Conservation (phyloP, 2,888 invertebrate species). For the Pteria penguin region DNA sequence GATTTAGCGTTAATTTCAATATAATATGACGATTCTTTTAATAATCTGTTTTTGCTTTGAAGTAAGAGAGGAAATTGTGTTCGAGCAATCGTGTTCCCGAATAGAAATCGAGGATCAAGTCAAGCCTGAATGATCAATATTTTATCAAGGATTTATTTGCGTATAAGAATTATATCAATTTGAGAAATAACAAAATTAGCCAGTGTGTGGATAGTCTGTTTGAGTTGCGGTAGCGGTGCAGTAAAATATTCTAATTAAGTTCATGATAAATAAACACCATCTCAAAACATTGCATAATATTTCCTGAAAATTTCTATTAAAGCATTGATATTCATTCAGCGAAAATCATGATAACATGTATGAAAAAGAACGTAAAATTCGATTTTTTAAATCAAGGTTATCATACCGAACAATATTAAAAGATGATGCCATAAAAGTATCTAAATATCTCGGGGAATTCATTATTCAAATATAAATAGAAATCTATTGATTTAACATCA, state of each 20-base stretch:
- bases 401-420: too few species aligned
- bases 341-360: too few species aligned
- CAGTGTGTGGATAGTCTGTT: background rate
- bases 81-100: conserved; percentile 9
- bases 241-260: background rate
- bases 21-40: conserved; percentile 8
- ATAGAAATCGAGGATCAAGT: background rate
- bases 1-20: conserved; percentile 17
- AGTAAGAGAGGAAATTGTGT: conserved; percentile 7
- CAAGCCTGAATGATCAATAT: conserved; percentile 2
- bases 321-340: background rate
- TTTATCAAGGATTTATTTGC: background rate
- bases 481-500: too few species aligned
- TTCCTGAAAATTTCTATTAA: background rate
- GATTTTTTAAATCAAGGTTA: too few species aligned
- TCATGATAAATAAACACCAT: background rate
- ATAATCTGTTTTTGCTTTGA: conserved; percentile 3
- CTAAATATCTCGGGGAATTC: too few species aligned
- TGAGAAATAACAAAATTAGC: background rate
- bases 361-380: too few species aligned
- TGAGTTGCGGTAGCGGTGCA: background rate
- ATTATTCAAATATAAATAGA: too few species aligned
- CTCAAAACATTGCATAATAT: background rate
- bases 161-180: background rate
- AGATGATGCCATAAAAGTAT: too few species aligned